Percentiles rank a stretch among this genome's conserved stretches.
These are phyloP conservation scores for Notolepis coatsorum DNA, from an alignment of 2,797 vertebrate genomes.

Conservation along the genomic window DNA sequence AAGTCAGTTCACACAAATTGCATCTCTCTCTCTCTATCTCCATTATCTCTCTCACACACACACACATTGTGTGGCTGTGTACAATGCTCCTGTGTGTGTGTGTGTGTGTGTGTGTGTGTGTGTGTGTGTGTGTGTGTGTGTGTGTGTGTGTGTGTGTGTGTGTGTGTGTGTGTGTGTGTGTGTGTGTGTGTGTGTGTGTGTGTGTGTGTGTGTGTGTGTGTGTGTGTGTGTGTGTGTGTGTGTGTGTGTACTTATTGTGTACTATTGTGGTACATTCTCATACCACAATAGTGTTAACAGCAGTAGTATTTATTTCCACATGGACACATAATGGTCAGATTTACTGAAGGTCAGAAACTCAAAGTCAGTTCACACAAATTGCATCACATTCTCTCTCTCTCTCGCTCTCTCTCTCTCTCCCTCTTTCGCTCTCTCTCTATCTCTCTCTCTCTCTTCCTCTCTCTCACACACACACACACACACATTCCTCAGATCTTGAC, in stretches of 20 bases:
- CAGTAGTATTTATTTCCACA: conserved; percentile 33
- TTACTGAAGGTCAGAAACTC: conserved; percentile 54
- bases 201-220: conserved; percentile 7
- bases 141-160: conserved; percentile 11
- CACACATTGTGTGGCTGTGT: conserved; percentile 27
- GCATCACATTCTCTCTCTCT: neutral
- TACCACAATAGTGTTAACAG: conserved; percentile 8
- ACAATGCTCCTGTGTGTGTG: neutral
- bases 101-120: conserved; percentile 6
- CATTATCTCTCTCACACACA: neutral
- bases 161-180: conserved; percentile 22
- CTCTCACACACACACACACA: conserved; percentile 2
- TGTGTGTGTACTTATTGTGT: neutral
- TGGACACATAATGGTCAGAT: conserved; percentile 11
- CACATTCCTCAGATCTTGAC: neutral
- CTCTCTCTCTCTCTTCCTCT: neutral
- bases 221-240: conserved; percentile 12
- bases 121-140: conserved; percentile 3
- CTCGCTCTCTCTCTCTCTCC: neutral
- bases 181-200: neutral
- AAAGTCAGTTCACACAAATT: conserved; percentile 20
- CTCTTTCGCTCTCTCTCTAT: conserved; percentile 16
- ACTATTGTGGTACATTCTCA: conserved; percentile 28
- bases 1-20: conserved; percentile 18
- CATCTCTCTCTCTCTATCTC: neutral